Evolutionary conservation across 2,888 invertebrate genomes (phyloP), one percentile per base, ranked within the genome.

Genomic region (Bimastos eiseni): DNA sequence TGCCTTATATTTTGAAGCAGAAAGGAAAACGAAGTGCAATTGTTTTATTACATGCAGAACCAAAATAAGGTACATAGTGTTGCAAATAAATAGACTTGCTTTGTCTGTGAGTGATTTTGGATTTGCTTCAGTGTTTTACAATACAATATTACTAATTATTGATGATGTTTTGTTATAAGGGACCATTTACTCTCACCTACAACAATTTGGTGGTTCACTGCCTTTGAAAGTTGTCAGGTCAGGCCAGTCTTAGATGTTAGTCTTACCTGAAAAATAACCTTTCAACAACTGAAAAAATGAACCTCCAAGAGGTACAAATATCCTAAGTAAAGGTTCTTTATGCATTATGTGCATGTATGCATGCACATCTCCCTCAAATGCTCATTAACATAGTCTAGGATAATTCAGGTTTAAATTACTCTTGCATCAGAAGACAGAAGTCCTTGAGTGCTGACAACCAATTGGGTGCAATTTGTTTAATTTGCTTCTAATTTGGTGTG

Each of bases 81-180:
- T n/a, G 30, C 70, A 70, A 70, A n/a, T 70, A 8, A 70, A 70
- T 70, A 70, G n/a, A 17, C 70, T 70, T 70, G 70, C 70, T 70
- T 70, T 70, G 49, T 49, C 24, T 49, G 30, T 70, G 70, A 70
- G 70, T 70, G 70, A 70, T 70, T 70, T 70, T 70, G 70, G 70
- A 70, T 70, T 70, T 70, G 70, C 70, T 70, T 70, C n/a, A 70
- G 70, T 70, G 70, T 70, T 70, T 70, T 70, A 70, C 70, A 70
- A 70, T 70, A n/a, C 70, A 70, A 70, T 70, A n/a, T 70, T 70
- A 17, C 70, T 11, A n/a, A 70, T n/a, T n/a, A n/a, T n/a, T n/a
- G 70, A 70, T 70, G 6, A 70, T 70, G 70, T 70, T n/a, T 70
- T 70, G n/a, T 70, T n/a, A n/a, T 70, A 70, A 70, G 70, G 70